Evolutionary conservation across 2,888 invertebrate genomes (phyloP), one percentile per base, ranked within the genome.

Genomic region (Allolobophora icterica): DNA sequence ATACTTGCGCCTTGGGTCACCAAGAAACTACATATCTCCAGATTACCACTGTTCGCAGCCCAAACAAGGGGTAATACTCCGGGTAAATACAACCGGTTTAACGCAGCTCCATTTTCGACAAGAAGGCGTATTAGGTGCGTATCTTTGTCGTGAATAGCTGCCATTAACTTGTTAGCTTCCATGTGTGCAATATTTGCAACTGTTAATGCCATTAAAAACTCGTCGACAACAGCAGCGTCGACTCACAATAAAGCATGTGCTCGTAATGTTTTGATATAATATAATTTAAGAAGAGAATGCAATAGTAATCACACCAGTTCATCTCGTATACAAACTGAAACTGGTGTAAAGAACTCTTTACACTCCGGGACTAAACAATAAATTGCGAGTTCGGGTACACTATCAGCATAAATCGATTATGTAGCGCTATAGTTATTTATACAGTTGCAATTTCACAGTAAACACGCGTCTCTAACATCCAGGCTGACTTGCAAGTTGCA

Each of bases 11-110:
- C 71, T 8, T n/a, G 71, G n/a, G 71, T n/a, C 71, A 71, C n/a
- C n/a, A 71, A 71, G 71, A 71, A 71, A 11, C 71, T 4, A n/a
- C 71, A 71, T n/a, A 71, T 71, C 71, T 71, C 71, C 71, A 71
- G 71, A 71, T 71, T n/a, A n/a, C 71, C 71, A 71, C 71, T 71
- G 71, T 71, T 71, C 71, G 71, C 71, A 71, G 71, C 71, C 30
- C 30, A 71, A n/a, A 71, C 71, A 71, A 71, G 71, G 71, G 71
- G 71, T 17, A 71, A 71, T n/a, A 71, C 71, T 71, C 71, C 71
- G 30, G 71, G 71, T n/a, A n/a, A 71, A 71, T 71, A 71, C 71
- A 71, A n/a, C 71, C 71, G 71, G 71, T 71, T 71, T 71, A 71
- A 71, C 8, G 30, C 71, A n/a, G n/a, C 71, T 71, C 71, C 71